A percentile compares a stretch with the other conserved stretches of the same genome.
phyloP scores from a whole-genome alignment of 2,113 vertebrate species.

The Scytalopus superciliaris region DNA sequence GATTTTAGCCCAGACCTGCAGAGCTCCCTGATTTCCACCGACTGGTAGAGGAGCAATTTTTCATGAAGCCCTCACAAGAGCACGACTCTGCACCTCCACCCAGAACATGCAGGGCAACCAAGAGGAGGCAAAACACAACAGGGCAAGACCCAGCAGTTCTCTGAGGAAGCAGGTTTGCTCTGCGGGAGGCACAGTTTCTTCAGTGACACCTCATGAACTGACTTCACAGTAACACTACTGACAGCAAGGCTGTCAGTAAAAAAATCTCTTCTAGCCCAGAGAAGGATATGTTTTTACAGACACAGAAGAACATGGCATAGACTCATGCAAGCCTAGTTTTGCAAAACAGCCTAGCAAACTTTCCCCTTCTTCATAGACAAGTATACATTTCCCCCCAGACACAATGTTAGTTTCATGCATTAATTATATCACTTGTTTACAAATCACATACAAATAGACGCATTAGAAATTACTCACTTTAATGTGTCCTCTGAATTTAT shows the following conservation, averaged over 20 bases:
- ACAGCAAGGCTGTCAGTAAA: accelerated
- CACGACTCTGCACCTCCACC: not conserved
- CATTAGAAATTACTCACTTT: conserved; percentile 63
- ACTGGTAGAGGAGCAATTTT: not conserved
- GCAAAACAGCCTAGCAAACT: not conserved
- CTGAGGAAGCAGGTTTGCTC: not conserved
- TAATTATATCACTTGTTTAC: not conserved
- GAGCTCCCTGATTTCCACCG: not conserved
- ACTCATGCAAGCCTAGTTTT: not conserved
- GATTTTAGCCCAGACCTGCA: not conserved
- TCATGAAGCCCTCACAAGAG: not conserved
- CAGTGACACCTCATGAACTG: accelerated
- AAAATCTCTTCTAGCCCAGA: not conserved
- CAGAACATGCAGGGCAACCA: accelerated
- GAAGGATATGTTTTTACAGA: not conserved
- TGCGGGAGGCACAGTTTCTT: not conserved
- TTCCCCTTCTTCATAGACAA: not conserved
- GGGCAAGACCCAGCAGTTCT: not conserved
- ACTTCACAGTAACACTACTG: not conserved
- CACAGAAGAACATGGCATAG: accelerated
- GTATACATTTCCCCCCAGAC: not conserved
- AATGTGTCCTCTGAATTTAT: conserved; percentile 42
- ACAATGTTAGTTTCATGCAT: not conserved
- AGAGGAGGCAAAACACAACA: not conserved
- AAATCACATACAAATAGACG: not conserved